These are phyloP conservation scores for Napeogenes sylphis DNA, from an alignment of 2,888 invertebrate species.

Conservation along the genomic window DNA sequence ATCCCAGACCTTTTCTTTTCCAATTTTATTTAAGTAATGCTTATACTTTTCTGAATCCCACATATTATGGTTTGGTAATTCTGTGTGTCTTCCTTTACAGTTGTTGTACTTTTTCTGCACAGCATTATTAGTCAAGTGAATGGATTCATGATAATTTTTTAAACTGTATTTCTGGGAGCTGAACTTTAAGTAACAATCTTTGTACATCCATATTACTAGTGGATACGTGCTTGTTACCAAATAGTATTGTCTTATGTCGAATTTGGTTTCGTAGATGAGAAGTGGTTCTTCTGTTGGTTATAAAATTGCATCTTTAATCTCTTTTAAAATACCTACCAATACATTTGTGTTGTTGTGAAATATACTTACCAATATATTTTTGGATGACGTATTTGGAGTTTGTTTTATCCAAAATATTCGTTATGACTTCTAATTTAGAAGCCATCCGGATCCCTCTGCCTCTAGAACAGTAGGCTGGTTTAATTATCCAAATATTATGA, in stretches of 20 bases:
- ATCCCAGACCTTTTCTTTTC: slow-evolving; percentile 81
- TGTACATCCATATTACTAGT: slow-evolving; percentile 91
- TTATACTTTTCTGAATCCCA: slow-evolving; percentile 87
- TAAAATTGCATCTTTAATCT: slow-evolving; percentile 1
- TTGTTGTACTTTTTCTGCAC: slow-evolving; percentile 87
- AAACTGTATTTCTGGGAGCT: slow-evolving; percentile 89
- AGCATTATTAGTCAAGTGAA: slow-evolving; percentile 93
- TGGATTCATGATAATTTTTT: slow-evolving; percentile 87
- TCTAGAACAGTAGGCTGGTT: slow-evolving; percentile 88
- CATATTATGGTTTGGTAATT: slow-evolving; percentile 88
- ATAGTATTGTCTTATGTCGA: slow-evolving; percentile 94
- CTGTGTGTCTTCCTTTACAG: slow-evolving; percentile 70
- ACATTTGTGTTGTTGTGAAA: not conserved
- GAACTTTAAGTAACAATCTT: slow-evolving; percentile 89
- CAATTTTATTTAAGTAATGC: slow-evolving; percentile 76
- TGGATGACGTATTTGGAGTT: slow-evolving; percentile 87
- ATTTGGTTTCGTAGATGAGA: slow-evolving; percentile 90
- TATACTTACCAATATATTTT: slow-evolving; percentile 89
- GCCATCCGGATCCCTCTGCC: slow-evolving; percentile 91
- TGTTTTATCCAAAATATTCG: slow-evolving; percentile 77
- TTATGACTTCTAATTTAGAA: slow-evolving; percentile 84
- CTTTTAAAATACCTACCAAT: not conserved
- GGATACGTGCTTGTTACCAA: slow-evolving; percentile 87
- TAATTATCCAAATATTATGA: slow-evolving; percentile 93
- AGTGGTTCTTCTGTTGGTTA: slow-evolving; percentile 83